phyloP scores from a whole-genome alignment of 2,113 vertebrate genomes.

The Albula glossodonta region DNA sequence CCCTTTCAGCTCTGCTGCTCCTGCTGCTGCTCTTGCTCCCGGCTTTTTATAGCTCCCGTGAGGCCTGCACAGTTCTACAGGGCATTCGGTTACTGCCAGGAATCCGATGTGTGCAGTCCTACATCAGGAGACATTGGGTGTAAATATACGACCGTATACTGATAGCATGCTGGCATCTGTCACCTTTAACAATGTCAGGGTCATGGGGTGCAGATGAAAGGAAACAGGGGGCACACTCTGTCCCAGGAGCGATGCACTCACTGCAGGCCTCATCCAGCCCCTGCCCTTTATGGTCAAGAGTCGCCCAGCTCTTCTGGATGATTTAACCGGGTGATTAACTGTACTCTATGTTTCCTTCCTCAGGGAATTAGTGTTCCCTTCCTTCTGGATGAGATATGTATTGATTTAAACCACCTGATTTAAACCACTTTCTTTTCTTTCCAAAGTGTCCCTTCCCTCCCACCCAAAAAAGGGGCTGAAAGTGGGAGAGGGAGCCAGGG shows the following conservation, averaged over 20 bases:
- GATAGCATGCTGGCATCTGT: not conserved
- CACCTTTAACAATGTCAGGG: not conserved
- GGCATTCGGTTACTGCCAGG: not conserved
- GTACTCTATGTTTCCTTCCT: not conserved
- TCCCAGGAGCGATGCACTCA: not conserved
- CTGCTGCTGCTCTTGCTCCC: not conserved
- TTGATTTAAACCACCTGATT: not conserved
- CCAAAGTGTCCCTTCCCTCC: not conserved
- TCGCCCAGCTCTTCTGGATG: not conserved
- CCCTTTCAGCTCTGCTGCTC: not conserved
- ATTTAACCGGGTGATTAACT: not conserved
- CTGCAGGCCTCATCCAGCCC: not conserved
- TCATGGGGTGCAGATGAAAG: conserved; percentile 8
- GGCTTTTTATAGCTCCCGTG: conserved; percentile 6
- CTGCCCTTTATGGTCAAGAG: not conserved
- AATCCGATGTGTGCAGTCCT: not conserved
- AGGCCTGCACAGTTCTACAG: not conserved
- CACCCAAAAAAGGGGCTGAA: not conserved
- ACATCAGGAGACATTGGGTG: not conserved
- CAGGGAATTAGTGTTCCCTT: not conserved
- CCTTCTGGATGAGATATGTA: not conserved
- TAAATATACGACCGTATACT: not conserved
- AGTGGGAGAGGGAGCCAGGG: not conserved
- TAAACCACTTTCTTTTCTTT: not conserved
- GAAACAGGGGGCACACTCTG: not conserved